These are phyloP conservation scores for Parasteatoda lunata DNA, from an alignment of 2,888 invertebrate genomes.

Conservation along the genomic window DNA sequence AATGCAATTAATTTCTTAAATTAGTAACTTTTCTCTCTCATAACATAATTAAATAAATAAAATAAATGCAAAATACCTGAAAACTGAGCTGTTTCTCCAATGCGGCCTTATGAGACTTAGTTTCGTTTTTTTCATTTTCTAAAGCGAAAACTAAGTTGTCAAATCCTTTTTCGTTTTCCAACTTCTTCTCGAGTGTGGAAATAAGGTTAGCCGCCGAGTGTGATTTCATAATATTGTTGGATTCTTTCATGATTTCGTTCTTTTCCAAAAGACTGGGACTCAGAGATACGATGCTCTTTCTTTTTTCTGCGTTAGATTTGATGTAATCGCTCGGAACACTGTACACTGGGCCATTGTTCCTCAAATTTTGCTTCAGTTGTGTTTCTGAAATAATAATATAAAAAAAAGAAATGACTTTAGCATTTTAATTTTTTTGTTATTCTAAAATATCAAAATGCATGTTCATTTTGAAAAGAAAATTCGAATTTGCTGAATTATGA, in stretches of 20 bases:
- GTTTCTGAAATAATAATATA: neutral
- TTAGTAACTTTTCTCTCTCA: no score
- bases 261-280: constrained; percentile 50
- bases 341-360: constrained; percentile 39
- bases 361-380: constrained; percentile 32
- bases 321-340: constrained; percentile 44
- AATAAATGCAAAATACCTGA: constrained; percentile 29
- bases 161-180: constrained; percentile 26
- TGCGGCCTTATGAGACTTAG: constrained; percentile 18
- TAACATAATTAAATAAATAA: neutral
- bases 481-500: no score
- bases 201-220: constrained; percentile 46
- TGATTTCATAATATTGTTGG: constrained; percentile 22
- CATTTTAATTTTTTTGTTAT: no score
- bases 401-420: no score
- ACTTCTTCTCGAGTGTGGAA: constrained; percentile 39
- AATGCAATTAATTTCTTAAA: no score
- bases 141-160: constrained; percentile 40
- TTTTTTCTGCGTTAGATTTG: constrained; percentile 51
- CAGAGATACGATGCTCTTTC: constrained; percentile 40
- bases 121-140: constrained; percentile 31
- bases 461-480: no score
- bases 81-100: constrained; percentile 49
- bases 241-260: constrained; percentile 29
- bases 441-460: no score